Percentiles rank a stretch among this genome's conserved stretches.
Evolutionary conservation across 1,140 invertebrate genomes (phyloP).

Genomic region (Thalassaphorura encarpata): DNA sequence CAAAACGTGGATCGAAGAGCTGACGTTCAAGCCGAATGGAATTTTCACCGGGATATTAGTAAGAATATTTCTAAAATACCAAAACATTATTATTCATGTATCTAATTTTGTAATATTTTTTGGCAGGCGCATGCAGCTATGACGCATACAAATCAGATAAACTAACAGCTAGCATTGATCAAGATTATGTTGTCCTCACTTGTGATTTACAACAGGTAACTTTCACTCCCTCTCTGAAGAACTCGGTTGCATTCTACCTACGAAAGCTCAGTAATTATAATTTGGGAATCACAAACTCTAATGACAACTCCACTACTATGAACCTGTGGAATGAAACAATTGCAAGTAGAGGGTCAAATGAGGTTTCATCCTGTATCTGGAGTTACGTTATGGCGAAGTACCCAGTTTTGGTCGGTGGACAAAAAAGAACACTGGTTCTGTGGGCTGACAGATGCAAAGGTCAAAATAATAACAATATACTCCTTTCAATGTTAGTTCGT

Average conservation of each 20-base stretch:
- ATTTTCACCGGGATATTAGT: background rate
- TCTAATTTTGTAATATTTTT: background rate
- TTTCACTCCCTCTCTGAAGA: background rate
- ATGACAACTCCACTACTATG: slow-evolving; percentile 2
- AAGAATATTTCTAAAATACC: background rate
- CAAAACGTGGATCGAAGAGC: no score
- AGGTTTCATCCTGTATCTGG: slow-evolving; percentile 20
- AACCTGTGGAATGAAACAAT: slow-evolving; percentile 24
- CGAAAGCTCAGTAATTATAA: slow-evolving; percentile 23
- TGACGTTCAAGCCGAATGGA: background rate
- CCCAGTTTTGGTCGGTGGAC: background rate
- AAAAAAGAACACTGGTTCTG: slow-evolving; percentile 24
- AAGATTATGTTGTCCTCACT: background rate
- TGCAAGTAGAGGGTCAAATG: slow-evolving; percentile 21
- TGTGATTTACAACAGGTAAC: slow-evolving; percentile 1
- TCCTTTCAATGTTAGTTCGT: slow-evolving; percentile 5
- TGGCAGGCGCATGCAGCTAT: background rate
- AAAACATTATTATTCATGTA: background rate
- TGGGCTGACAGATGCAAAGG: slow-evolving; percentile 27
- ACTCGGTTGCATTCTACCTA: background rate
- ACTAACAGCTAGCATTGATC: background rate
- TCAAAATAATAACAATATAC: slow-evolving; percentile 30
- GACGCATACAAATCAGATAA: background rate
- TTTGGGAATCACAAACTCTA: slow-evolving; percentile 1
- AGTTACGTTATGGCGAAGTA: slow-evolving; percentile 18